phyloP scores from a whole-genome alignment of 2,888 invertebrate species.

The Aspidiotus destructor region DNA sequence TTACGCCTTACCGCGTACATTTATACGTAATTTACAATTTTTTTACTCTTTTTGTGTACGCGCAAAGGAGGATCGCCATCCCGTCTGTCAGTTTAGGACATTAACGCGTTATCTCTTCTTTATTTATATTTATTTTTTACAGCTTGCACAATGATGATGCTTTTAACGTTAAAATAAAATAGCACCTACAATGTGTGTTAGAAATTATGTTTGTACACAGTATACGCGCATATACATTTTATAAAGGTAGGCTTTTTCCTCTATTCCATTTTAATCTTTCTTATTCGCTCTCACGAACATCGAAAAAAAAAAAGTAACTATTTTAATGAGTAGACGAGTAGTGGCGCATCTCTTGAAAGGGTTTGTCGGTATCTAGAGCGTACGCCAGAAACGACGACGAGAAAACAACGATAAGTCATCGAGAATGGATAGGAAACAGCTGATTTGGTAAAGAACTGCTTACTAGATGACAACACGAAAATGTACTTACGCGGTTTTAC shows the following conservation, averaged over 20 bases:
- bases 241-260: no score
- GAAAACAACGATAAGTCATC: constrained; percentile 22
- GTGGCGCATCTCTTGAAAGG: constrained; percentile 13
- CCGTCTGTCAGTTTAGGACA: neutral
- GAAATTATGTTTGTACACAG: no score
- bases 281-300: neutral
- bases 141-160: constrained; percentile 2
- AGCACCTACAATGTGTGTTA: neutral
- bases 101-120: neutral
- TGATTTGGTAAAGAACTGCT: constrained; percentile 24
- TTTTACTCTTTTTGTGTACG: no score
- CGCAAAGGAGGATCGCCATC: neutral
- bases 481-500: constrained; percentile 15
- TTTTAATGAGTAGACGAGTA: constrained; percentile 24
- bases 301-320: constrained; percentile 6
- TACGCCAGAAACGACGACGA: neutral
- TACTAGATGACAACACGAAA: constrained; percentile 29
- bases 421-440: constrained; percentile 27
- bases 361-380: neutral
- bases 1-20: no score
- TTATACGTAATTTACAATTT: no score
- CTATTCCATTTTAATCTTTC: no score
- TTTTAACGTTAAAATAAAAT: constrained; percentile 24
- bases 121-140: constrained; percentile 8
- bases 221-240: no score